phyloP scores from a whole-genome alignment of 1,140 invertebrate species.

The Microplitis mediator region DNA sequence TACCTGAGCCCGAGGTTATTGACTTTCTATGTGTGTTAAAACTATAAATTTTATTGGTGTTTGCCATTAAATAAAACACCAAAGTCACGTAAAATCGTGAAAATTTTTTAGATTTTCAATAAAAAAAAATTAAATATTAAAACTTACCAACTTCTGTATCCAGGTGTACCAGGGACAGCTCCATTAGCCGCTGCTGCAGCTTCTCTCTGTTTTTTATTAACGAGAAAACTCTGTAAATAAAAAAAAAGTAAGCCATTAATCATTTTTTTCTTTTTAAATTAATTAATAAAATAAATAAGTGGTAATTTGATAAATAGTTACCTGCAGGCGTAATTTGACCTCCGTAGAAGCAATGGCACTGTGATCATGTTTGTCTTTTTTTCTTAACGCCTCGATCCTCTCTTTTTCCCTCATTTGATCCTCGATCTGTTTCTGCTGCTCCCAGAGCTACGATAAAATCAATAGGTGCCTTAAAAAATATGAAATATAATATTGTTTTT shows the following conservation, averaged over 20 bases:
- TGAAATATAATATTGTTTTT: conserved; percentile 4
- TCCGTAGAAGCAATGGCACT: conserved; percentile 94
- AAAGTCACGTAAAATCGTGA: no score
- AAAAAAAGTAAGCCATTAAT: background rate
- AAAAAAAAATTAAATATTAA: background rate
- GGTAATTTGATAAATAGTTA: conserved; percentile 47
- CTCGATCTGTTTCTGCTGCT: conserved; percentile 78
- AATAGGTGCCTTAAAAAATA: conserved; percentile 11
- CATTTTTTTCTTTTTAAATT: background rate
- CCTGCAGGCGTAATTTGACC: conserved; percentile 93
- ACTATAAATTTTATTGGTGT: background rate
- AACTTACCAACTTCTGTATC: conserved; percentile 80
- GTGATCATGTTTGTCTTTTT: conserved; percentile 92
- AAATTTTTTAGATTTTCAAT: background rate
- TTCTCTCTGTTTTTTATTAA: conserved; percentile 87
- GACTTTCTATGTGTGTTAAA: background rate
- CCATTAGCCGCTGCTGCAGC: conserved; percentile 76
- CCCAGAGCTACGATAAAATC: conserved; percentile 70
- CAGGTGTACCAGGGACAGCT: conserved; percentile 69
- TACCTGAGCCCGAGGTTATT: background rate
- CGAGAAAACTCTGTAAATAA: conserved; percentile 79
- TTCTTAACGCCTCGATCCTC: conserved; percentile 80
- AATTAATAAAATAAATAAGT: background rate
- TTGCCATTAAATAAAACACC: no score
- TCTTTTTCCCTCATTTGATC: conserved; percentile 77